Conservation (phyloP, 2,113 vertebrate genomes). For the Serinus canaria region DNA sequence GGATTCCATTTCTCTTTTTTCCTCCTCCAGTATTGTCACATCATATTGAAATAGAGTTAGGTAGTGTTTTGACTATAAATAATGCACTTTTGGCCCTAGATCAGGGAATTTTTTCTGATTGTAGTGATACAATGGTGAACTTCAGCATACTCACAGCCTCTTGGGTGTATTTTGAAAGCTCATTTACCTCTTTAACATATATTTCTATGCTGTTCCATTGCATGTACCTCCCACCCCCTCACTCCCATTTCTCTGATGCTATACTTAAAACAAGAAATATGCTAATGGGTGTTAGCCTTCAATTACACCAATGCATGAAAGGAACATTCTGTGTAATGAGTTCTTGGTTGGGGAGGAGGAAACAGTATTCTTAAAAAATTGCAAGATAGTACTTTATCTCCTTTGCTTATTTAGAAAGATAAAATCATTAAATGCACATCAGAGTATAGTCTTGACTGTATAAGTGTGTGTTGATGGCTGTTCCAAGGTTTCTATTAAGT, state of each 20-base stretch:
- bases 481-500: constrained; percentile 24
- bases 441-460: neutral
- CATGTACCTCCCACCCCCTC: neutral
- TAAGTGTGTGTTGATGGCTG: neutral
- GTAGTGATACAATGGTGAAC: neutral
- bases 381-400: neutral
- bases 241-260: neutral
- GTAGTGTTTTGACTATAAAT: neutral
- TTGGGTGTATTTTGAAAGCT: constrained; percentile 20
- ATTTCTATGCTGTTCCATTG: neutral
- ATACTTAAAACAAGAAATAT: neutral
- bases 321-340: neutral
- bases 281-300: neutral
- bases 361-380: neutral
- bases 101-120: neutral
- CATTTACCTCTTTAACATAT: neutral
- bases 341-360: neutral
- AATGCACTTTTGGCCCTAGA: neutral
- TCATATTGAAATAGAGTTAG: neutral
- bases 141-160: neutral
- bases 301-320: neutral
- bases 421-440: neutral
- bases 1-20: neutral
- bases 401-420: neutral
- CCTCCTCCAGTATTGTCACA: neutral